Conservation (phyloP, 35 echinoderm and acorn worm genomes). For the Ptychodera flava region DNA sequence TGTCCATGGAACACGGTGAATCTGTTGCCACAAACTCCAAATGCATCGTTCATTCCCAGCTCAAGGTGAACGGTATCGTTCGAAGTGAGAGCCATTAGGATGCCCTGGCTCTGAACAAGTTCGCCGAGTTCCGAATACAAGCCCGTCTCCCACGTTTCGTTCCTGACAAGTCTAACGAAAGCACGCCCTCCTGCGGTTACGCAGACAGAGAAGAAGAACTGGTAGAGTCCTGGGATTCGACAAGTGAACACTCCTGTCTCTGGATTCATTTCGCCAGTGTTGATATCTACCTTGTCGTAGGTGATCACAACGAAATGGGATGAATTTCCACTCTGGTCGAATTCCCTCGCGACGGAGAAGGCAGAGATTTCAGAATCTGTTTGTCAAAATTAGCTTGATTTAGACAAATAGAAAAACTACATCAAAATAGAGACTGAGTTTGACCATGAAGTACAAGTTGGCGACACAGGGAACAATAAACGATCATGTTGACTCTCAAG, state of each 20-base stretch:
- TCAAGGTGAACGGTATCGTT: not conserved
- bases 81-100: not conserved
- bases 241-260: not conserved
- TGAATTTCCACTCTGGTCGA: not conserved
- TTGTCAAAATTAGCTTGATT: too few relatives aligned
- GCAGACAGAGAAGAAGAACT: not conserved
- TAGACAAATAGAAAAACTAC: too few relatives aligned
- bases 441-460: too few relatives aligned
- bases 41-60: not conserved
- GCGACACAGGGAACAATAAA: too few relatives aligned
- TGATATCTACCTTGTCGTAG: not conserved
- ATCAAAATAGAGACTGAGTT: too few relatives aligned
- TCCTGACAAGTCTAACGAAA: not conserved
- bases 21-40: not conserved
- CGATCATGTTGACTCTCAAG: too few relatives aligned
- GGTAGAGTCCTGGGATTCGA: not conserved
- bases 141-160: not conserved
- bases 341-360: not conserved
- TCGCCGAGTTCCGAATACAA: not conserved
- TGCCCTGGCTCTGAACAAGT: not conserved
- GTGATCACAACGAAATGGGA: not conserved
- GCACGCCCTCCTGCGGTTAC: not conserved
- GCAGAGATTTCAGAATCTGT: not conserved
- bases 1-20: not conserved
- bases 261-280: not conserved